These are phyloP conservation scores for Acestrorhynchus altus DNA, from an alignment of 2,797 vertebrate species.

Conservation along the genomic window DNA sequence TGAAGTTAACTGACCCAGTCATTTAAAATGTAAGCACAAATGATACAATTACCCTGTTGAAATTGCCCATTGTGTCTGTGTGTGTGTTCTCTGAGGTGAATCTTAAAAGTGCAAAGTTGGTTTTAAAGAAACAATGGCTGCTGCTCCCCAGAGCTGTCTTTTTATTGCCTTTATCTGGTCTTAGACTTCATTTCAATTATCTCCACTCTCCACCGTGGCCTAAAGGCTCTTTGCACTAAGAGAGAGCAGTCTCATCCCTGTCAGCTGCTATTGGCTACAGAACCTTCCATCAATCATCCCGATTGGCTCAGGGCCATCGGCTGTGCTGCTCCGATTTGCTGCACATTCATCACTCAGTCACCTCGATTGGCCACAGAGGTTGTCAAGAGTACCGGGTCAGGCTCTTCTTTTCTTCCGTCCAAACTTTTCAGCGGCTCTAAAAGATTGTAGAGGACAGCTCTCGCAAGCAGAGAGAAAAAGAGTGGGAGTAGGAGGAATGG, in stretches of 20 bases:
- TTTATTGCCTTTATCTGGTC: conserved; percentile 47
- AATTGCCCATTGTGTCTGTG: neutral
- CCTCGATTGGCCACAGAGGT: conserved; percentile 65
- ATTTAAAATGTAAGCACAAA: too few relatives aligned
- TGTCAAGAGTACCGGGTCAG: conserved; percentile 24
- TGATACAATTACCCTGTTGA: too few relatives aligned
- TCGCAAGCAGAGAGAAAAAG: neutral
- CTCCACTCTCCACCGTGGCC: conserved; percentile 43
- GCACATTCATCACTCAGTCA: conserved; percentile 71
- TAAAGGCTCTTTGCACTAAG: conserved; percentile 49
- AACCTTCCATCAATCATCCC: conserved; percentile 59
- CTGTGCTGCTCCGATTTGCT: conserved; percentile 61
- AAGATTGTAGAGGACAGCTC: conserved; percentile 6
- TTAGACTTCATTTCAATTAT: conserved; percentile 52
- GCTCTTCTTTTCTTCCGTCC: neutral
- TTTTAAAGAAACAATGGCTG: conserved; percentile 6
- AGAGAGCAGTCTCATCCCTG: conserved; percentile 46
- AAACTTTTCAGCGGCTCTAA: conserved; percentile 23
- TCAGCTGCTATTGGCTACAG: conserved; percentile 57
- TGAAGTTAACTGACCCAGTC: too few relatives aligned
- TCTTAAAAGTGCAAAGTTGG: neutral
- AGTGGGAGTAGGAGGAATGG: conserved; percentile 1
- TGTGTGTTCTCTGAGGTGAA: neutral
- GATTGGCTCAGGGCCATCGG: conserved; percentile 61
- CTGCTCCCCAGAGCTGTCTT: conserved; percentile 10